Evolutionary conservation across 2,888 invertebrate genomes (phyloP), one percentile per base, ranked within the genome.

Genomic region (Hofmannophila pseudospretella): DNA sequence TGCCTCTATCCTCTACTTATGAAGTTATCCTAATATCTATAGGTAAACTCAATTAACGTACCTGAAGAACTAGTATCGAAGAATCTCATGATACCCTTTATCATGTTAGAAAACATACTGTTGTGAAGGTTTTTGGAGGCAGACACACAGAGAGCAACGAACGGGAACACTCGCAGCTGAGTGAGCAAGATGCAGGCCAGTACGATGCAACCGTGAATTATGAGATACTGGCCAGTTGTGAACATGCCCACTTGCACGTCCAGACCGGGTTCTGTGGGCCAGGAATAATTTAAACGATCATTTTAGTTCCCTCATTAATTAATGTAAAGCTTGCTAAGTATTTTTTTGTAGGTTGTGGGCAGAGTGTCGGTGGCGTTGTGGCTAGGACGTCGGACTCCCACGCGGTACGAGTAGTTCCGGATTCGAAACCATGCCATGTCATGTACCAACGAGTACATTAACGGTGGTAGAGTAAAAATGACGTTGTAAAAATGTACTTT

Each of bases 51-150:
- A n/a, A n/a, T n/a, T n/a, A n/a, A 7, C 8, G 4, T 60, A 84
- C 86, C 86, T 51, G 92, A 90, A 1, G 96, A 94, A 69, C 96
- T 96, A 0, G 90, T 92, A 57, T 96, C 95, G 63, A 96, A 97
- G 71, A 96, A 96, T 32, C 88, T 54, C 81, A 86, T 86, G 37
- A 88, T 68, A 4, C 86, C 87, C 42, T 65, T 73, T n/a, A 85
- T 67, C 80, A 85, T 78, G 2, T 73, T 77, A 1, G 74, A 74
- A 65, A 95, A 94, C 92, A 94, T 93, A 7, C 51, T 73, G 58
- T 92, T 89, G 67, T 95, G 95, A 0, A 95, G 81, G 14, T 85
- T 89, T 42, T 88, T 88, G 0, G 94, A 93, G 0, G 94, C 90
- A 3, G 76, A 70, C 54, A 93, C 88, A 40, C 91, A 91, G 16